Conservation (phyloP, 2,888 invertebrate genomes). For the Campoplex nolae region DNA sequence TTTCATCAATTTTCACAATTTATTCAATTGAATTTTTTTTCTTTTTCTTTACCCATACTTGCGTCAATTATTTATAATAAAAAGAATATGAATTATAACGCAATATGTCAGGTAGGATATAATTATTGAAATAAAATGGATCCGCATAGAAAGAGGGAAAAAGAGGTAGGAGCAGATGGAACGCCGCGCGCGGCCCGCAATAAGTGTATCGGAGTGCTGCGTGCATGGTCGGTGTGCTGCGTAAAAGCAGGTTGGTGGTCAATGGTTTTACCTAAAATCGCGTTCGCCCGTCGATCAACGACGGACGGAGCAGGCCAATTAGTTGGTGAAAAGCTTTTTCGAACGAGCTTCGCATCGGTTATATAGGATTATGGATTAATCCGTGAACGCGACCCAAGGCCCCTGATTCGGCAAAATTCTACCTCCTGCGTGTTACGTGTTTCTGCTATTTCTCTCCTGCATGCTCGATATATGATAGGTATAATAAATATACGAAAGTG, state of each 20-base stretch:
- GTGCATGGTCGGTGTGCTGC: too few species aligned
- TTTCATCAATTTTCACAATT: too few species aligned
- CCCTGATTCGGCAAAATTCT: constrained; percentile 28
- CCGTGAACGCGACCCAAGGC: constrained; percentile 70
- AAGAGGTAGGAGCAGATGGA: neutral
- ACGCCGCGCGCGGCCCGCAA: neutral
- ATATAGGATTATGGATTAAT: constrained; percentile 81
- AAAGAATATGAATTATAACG: too few species aligned
- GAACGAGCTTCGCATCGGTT: constrained; percentile 81
- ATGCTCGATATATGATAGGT: neutral
- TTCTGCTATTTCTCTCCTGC: neutral
- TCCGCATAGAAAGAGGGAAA: neutral
- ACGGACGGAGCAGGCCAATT: constrained; percentile 75
- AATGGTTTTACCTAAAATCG: constrained; percentile 53
- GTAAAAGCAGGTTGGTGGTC: constrained; percentile 32
- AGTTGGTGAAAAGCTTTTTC: constrained; percentile 80
- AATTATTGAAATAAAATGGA: neutral
- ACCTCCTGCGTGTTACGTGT: neutral
- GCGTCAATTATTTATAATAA: neutral
- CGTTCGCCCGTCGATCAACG: constrained; percentile 74
- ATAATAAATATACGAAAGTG: neutral
- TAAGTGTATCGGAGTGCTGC: neutral
- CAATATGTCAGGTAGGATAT: neutral
- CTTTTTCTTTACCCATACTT: neutral
- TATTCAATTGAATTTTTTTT: neutral